Evolutionary conservation across 1,140 invertebrate species (phyloP), one percentile per base, ranked within the genome.

Genomic region (Eupristina koningsbergeri): DNA sequence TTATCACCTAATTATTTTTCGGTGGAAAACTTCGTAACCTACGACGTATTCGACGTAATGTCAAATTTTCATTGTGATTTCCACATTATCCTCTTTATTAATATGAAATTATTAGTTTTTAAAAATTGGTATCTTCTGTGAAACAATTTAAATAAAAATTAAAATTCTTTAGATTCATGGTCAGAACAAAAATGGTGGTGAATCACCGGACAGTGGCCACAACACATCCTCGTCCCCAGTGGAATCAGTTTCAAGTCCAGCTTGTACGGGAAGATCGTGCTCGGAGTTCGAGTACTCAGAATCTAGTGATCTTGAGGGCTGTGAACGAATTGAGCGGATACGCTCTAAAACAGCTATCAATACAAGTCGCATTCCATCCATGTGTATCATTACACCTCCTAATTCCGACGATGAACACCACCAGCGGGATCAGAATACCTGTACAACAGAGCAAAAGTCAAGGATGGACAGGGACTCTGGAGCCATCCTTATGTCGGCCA

Each of bases 371-470:
- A 98, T 98, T 89, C 97, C 97, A 7, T 97, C 97, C 0, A 97
- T 98, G 96, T 98, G 97, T 91, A 96, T 97, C 0, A 97, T 98
- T 29, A 98, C 97, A 13, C 97, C 97, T 17, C 95, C 96, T 1
- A 96, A 96, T 80, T 97, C 96, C 73, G 97, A 98, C 85, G 97
- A 98, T 87, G 97, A 97, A 88, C 95, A 89, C 19, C 47, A 76
- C 0, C 88, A 91, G 0, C 67, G 63, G 2, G 76, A 98, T 85
- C 96, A 97, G 88, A 95, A 95, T 81, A 89, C 89, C 34, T 87
- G 88, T 26, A 87, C 89, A 13, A 85, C 87, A 82, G 78, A 87
- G 53, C 45, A 19, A 83, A 79, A 17, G 84, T 71, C 45, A 75
- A 0, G 88, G 87, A 26, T 82, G 85, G 15, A 81, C 1, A 85